Base-by-base conservation (phyloP, 2,888 invertebrate genomes). In the Hyppa rectilinea region DNA sequence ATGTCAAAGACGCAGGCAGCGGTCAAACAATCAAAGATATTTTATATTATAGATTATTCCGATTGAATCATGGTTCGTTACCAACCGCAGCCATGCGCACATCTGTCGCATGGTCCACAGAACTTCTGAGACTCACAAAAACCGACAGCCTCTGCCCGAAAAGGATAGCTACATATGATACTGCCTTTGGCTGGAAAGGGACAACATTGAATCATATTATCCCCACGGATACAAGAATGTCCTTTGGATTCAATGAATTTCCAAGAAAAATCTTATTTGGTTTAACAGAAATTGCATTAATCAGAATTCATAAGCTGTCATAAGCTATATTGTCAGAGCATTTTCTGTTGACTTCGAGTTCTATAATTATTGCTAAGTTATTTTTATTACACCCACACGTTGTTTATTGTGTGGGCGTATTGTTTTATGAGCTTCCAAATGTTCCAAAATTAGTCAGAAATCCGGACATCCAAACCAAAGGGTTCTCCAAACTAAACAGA, bases 21-120 rank as follows among this genome's bases (percentile, higher is more conserved):
- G 90, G 92, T 92, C 93, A 93, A 92, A 95, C 93, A 94, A 92
- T 94, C 93, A 92, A 90, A 92, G 71, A 79, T 59, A 76, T 81
- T 67, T 76, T 90, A 91, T 93, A 92, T 95, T 95, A 95, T 95
- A 95, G 95, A 95, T 95, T 94, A 94, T 94, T 92, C 92, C 91
- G 90, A 94, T 94, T 91, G 90, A 92, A 92, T 90, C 92, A 94
- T 90, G 95, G 92, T 94, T 95, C 94, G 95, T 95, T 95, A 94
- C 90, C 87, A 90, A 89, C 93, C 93, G 90, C 95, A 93, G 87
- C 92, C 94, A 93, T 90, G 95, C 95, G 94, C 94, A 91, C 95
- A 95, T 95, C 95, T 95, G 95, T 95, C 95, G 92, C 91, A 95
- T 93, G 95, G 89, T 94, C 89, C 92, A 92, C 82, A 85, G 92